Evolutionary conservation across 2,797 vertebrate species (phyloP).

Genomic region (Pangasius sanitwongsei): DNA sequence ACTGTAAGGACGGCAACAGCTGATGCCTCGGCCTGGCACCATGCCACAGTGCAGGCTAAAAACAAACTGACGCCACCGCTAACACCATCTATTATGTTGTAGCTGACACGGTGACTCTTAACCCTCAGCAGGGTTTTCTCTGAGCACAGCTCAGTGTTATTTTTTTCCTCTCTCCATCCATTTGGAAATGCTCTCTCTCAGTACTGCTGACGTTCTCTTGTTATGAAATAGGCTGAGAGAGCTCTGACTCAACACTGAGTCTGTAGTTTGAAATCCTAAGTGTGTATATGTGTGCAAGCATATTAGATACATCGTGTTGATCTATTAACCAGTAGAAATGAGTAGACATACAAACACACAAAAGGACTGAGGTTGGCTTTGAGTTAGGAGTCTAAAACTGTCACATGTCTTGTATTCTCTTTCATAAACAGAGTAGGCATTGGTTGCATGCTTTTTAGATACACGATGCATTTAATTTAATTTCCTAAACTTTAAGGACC

Average conservation of each 20-base stretch:
- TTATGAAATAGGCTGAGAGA: neutral
- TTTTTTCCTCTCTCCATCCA: neutral
- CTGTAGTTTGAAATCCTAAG: conserved; percentile 25
- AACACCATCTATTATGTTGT: conserved; percentile 65
- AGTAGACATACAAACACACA: neutral
- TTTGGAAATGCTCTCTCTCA: conserved; percentile 1
- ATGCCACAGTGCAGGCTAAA: conserved; percentile 65
- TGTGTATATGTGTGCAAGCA: neutral
- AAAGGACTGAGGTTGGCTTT: neutral
- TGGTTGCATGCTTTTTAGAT: neutral
- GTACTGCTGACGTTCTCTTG: conserved; percentile 8
- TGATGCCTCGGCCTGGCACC: conserved; percentile 60
- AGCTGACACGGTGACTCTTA: conserved; percentile 46
- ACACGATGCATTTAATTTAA: neutral
- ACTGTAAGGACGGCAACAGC: conserved; percentile 35
- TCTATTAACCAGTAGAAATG: neutral
- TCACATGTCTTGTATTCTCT: neutral
- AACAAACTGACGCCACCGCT: conserved; percentile 68
- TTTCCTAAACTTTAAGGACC: neutral
- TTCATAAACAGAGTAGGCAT: neutral
- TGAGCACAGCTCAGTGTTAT: conserved; percentile 30
- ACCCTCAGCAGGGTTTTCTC: conserved; percentile 41
- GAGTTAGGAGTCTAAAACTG: neutral
- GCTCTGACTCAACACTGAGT: conserved; percentile 58
- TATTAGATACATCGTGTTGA: neutral